Conservation (phyloP, 2,113 vertebrate species). For the Aphyosemion australe region DNA sequence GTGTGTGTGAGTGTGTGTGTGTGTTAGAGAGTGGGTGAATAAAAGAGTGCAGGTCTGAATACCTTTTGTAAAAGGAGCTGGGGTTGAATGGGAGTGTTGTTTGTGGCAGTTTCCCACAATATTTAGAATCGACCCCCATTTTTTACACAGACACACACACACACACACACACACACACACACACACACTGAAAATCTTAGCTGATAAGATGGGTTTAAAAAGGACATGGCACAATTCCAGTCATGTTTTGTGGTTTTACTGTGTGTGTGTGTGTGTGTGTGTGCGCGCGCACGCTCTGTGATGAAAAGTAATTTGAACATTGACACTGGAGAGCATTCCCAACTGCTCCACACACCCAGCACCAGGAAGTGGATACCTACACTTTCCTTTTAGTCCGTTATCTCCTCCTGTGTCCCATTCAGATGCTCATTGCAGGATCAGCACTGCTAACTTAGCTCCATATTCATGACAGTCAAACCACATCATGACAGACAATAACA, state of each 20-base stretch:
- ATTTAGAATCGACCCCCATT: slow-evolving; percentile 59
- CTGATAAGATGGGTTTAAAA: slow-evolving; percentile 39
- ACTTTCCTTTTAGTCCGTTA: slow-evolving; percentile 4
- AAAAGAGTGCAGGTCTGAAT: slow-evolving; percentile 69
- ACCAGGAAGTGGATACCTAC: slow-evolving; percentile 38
- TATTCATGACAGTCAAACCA: not conserved
- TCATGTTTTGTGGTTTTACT: slow-evolving; percentile 7
- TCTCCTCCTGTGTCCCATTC: slow-evolving; percentile 1
- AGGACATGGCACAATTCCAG: slow-evolving; percentile 32
- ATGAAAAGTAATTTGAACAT: slow-evolving; percentile 29
- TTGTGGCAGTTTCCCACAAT: slow-evolving; percentile 76
- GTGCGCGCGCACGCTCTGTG: not conserved
- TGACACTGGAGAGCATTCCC: slow-evolving; percentile 69
- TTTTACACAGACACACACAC: slow-evolving; percentile 17
- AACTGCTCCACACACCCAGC: slow-evolving; percentile 45
- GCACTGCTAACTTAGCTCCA: not conserved
- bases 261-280: not conserved
- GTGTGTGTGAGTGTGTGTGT: slow-evolving; percentile 23
- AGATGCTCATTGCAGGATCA: not conserved
- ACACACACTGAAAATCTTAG: slow-evolving; percentile 45
- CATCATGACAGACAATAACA: not conserved
- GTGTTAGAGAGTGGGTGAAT: slow-evolving; percentile 35
- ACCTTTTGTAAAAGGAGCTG: slow-evolving; percentile 74
- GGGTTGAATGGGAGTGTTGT: slow-evolving; percentile 75
- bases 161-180: slow-evolving; percentile 1